These are phyloP conservation scores for Antheraea assamensis DNA, from an alignment of 2,888 invertebrate genomes.

Conservation along the genomic window DNA sequence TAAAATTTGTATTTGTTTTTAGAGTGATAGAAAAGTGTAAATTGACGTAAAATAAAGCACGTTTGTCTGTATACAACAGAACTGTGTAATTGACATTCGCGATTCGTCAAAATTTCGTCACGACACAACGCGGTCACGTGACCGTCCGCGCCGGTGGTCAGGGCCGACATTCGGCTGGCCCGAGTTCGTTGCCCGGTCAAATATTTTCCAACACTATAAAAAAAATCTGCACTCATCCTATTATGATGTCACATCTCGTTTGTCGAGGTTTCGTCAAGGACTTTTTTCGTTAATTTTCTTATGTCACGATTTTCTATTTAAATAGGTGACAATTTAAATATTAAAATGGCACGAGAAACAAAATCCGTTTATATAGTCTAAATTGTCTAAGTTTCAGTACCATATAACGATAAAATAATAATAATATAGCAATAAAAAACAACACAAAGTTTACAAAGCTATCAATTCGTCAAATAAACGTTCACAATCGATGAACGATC, in stretches of 20 bases:
- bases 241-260: conserved; percentile 65
- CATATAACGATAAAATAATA: not conserved
- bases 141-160: conserved; percentile 47
- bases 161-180: conserved; percentile 58
- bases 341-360: not conserved
- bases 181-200: conserved; percentile 71
- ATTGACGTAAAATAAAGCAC: not conserved
- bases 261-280: conserved; percentile 46
- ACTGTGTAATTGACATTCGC: conserved; percentile 33
- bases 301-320: conserved; percentile 21
- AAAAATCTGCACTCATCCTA: conserved; percentile 66
- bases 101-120: conserved; percentile 46
- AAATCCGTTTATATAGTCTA: not conserved
- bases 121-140: conserved; percentile 51
- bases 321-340: conserved; percentile 15
- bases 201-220: conserved; percentile 66
- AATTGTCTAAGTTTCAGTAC: no score
- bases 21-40: not conserved
- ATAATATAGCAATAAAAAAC: conserved; percentile 4
- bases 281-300: conserved; percentile 44
- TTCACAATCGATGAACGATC: conserved; percentile 41
- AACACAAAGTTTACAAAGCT: conserved; percentile 13
- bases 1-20: not conserved
- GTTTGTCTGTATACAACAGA: conserved; percentile 13
- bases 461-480: conserved; percentile 22